Base-by-base conservation (phyloP, 2,888 invertebrate species). In the Hirtodrosophila histrioides region DNA sequence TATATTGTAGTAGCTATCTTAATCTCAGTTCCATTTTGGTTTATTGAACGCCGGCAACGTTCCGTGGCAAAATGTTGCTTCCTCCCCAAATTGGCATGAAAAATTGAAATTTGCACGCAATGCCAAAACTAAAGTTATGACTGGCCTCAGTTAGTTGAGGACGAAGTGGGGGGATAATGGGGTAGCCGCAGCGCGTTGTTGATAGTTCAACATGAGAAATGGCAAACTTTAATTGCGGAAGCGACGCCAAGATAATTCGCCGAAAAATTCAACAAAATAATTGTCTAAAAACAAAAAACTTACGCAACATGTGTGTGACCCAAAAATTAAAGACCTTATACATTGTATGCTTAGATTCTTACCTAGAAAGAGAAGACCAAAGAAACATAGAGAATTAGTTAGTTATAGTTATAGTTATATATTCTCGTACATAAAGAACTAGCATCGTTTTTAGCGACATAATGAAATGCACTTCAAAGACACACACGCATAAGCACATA, bases 31-130 rank as follows among this genome's bases (percentile, higher is more conserved):
- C 62, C 69, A 75, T 68, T 69, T 78, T 66, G 24, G 53, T 64
- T 67, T 78, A 65, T 75, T 78, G 72, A 61, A 65, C 70, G 46
- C 36, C 51, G 57, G 57, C 50, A 43, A 60, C 9, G 31, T 31
- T 31, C 31, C 31, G 31, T 31, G 31, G 8, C 31, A 31, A 44
- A 69, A 46, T 61, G 44, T 60, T 46, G 10, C 6, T 10, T 7
- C 35, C 8, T 31, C 29, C 12, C 11, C 8, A 64, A 65, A 69
- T 53, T 62, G 63, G 49, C 50, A 65, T 76, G 85, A 88, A 79
- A 86, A 86, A 86, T 86, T 85, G 68, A 86, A 87, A 75, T 68
- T 71, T 85, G 87, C 86, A 86, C 86, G 86, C 86, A 88, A 86
- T 50, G 69, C 71, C 61, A 69, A 76, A 75, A 63, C 35, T 17